Evolutionary conservation across 2,888 invertebrate species (phyloP), one percentile per base, ranked within the genome.

Genomic region (Macrophya alboannulata): DNA sequence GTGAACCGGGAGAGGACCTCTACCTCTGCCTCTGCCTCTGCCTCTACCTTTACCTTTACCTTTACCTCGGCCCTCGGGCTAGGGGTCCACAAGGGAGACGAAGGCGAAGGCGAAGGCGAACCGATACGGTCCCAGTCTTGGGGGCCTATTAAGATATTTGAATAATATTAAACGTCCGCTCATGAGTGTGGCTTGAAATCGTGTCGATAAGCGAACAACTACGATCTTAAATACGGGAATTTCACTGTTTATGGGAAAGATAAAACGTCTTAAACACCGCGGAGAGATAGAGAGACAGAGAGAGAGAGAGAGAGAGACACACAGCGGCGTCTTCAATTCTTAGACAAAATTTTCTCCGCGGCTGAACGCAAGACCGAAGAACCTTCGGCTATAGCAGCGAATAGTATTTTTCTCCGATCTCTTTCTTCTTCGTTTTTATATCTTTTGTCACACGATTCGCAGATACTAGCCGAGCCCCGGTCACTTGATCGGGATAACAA

Each of bases 71-170:
- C 59, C 79, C 79, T 51, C 62, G 43, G 79, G 79, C 79, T 81
- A 37, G 86, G 76, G 85, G 86, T 85, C 86, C 86, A 76, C 48
- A 48, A 25, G 84, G 62, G 31, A 81, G 79, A 40, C 10, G 21
- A 76, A 76, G 77, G 71, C 68, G 1, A 62, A 81, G 79, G 79
- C 62, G 40, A 81, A 81, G 59, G 62, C 31, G 62, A 81, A 62
- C 59, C 79, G 79, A 81, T 81, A 81, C 79, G 79, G 79, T 62
- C 79, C 79, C 40, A 62, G 79, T 59, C 82, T 59, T 76, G 85
- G 86, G 85, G 86, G 81, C 89, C 90, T 89, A 90, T 90, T 90
- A 90, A 90, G 90, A 90, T 90, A 89, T 90, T 90, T 89, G 89
- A 89, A 87, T 89, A 90, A 90, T 90, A 90, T 90, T 89, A 89